A percentile compares a stretch with the other conserved stretches of the same genome.
Evolutionary conservation across 1,140 invertebrate species (phyloP).

Genomic region (Drosophila grimshawi): DNA sequence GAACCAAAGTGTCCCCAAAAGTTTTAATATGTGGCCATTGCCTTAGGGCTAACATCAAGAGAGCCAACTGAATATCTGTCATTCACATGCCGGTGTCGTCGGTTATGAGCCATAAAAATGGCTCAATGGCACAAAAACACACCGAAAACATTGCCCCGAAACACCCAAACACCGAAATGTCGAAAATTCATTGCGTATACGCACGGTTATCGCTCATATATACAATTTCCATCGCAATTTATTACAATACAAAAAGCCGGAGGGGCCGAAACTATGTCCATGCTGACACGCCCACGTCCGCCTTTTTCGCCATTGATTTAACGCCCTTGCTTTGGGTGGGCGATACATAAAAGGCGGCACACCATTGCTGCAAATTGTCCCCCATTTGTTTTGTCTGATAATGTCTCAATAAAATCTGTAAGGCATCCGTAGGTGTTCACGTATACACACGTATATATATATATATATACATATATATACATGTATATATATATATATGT

Average conservation of each 20-base stretch:
- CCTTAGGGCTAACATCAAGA: constrained; percentile 29
- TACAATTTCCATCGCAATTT: constrained; percentile 55
- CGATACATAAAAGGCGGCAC: constrained; percentile 60
- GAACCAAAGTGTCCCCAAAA: not conserved
- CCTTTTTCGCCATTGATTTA: constrained; percentile 29
- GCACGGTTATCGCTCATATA: constrained; percentile 66
- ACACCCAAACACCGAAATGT: constrained; percentile 10
- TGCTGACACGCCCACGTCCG: constrained; percentile 40
- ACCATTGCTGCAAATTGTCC: constrained; percentile 65
- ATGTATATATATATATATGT: constrained; percentile 3
- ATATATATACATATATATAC: constrained; percentile 1
- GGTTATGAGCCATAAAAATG: constrained; percentile 69
- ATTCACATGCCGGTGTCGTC: constrained; percentile 57
- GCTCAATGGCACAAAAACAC: constrained; percentile 16
- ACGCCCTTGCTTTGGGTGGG: constrained; percentile 59
- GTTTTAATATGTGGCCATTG: constrained; percentile 39
- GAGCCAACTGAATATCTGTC: constrained; percentile 30
- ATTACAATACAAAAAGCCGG: constrained; percentile 33
- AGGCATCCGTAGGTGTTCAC: constrained; percentile 56
- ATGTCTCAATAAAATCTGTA: constrained; percentile 79
- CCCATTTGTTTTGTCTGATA: constrained; percentile 79
- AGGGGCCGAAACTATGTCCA: constrained; percentile 58
- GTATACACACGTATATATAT: constrained; percentile 5
- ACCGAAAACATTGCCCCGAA: not conserved
- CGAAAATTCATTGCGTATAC: constrained; percentile 45